Evolutionary conservation across 53 echinoderm and acorn worm genomes (phyloP).

Genomic region (Holothuria leucospilota): DNA sequence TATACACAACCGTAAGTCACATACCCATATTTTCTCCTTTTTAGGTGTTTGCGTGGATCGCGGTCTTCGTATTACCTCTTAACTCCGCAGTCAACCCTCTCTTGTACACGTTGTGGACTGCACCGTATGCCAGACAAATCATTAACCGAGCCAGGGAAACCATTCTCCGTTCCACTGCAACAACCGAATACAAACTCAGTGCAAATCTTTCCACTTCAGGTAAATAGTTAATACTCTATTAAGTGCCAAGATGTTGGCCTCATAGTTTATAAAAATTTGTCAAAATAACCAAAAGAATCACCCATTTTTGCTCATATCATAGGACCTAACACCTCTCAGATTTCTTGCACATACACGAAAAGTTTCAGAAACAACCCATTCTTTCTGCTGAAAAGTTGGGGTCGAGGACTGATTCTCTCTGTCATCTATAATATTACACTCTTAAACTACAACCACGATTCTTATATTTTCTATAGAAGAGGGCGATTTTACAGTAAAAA

Average conservation of each 20-base stretch:
- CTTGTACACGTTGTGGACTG: conserved; percentile 87
- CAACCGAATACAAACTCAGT: conserved; percentile 80
- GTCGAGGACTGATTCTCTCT: too few relatives aligned
- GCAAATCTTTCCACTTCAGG: conserved; percentile 43
- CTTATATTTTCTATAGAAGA: too few relatives aligned
- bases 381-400: too few relatives aligned
- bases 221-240: background rate
- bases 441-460: too few relatives aligned
- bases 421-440: too few relatives aligned
- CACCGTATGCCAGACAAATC: conserved; percentile 76
- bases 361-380: too few relatives aligned
- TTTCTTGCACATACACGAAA: too few relatives aligned
- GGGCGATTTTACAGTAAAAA: too few relatives aligned
- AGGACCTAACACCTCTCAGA: too few relatives aligned
- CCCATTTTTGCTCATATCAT: too few relatives aligned
- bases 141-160: conserved; percentile 65
- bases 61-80: conserved; percentile 92
- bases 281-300: background rate
- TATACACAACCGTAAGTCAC: too few relatives aligned
- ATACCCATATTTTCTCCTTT: too few relatives aligned
- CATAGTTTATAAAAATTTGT: background rate
- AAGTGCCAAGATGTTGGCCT: background rate
- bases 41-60: conserved; percentile 97
- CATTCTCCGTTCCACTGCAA: conserved; percentile 57
- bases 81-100: conserved; percentile 95